Base-by-base conservation (phyloP, 2,888 invertebrate species). In the Lampropteryx suffumata region DNA sequence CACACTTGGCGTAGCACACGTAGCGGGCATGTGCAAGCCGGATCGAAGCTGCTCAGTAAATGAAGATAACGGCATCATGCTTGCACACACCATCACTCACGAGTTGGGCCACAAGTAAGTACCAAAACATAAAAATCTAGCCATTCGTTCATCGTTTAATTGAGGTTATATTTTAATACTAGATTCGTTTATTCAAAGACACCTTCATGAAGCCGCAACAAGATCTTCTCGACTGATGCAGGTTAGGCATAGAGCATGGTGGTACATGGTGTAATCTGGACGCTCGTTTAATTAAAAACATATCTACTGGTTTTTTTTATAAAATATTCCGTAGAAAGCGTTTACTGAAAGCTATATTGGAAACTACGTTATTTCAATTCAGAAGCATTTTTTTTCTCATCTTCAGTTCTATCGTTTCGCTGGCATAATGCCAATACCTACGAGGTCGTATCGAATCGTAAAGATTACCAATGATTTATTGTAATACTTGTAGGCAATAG, bases 51-150 rank as follows among this genome's bases (percentile, higher is more conserved):
- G 97, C 78, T 96, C 95, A 71, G 95, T 98, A 71, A 97, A 96
- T 79, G 97, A 97, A 82, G 97, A 97, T 88, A 95, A 95, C 76
- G 97, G 97, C 59, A 94, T 97, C 61, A 94, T 95, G 76, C 91
- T 97, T 48, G 97, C 97, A 17, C 95, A 96, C 87, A 97, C 97
- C 59, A 94, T 97, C 69, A 95, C 97, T 4, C 97, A 98, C 77
- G 97, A 98, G 86, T 87, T 97, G 74, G 97, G 97, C 51, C 97
- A 97, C 90, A 97, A 96, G 97, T 97, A 88, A 92, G 95, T 92
- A 61, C 11, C 21, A 8, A 34, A 12, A 17, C 17, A 17, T 3
- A 17, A 17, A 17, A 3, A 17, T 17, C 17, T 17, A 4, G 4
- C 17, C 17, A 17, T 17, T 17, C n/a, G n/a, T n/a, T n/a, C n/a